Conservation (phyloP, 2,113 vertebrate species). For the Pyrgilauda ruficollis region DNA sequence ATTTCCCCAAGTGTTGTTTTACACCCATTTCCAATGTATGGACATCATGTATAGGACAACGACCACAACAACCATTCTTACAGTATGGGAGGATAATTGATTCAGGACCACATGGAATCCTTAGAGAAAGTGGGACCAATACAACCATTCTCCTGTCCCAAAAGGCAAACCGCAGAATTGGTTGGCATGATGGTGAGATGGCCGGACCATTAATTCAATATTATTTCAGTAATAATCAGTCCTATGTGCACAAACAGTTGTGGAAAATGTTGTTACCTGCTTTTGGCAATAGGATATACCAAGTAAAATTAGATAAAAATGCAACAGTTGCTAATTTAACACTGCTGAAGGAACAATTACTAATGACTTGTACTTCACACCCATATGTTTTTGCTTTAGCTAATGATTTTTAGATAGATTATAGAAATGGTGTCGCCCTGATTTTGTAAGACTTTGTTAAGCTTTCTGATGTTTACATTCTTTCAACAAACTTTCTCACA, state of each 20-base stretch:
- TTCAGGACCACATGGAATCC: too few species aligned
- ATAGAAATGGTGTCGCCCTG: too few species aligned
- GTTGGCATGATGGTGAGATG: too few species aligned
- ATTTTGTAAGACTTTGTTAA: too few species aligned
- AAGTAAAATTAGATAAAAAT: background rate
- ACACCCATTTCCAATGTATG: too few species aligned
- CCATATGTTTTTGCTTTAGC: background rate
- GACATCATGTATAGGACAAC: too few species aligned
- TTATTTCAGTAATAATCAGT: background rate
- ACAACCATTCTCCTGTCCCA: background rate
- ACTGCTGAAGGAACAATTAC: background rate
- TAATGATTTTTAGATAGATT: background rate
- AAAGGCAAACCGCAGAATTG: background rate
- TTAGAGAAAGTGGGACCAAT: background rate
- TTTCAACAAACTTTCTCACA: too few species aligned
- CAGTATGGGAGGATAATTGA: background rate
- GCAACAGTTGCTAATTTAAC: background rate
- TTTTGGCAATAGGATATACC: too few species aligned
- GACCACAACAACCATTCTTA: too few species aligned
- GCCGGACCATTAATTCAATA: background rate
- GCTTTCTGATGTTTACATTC: too few species aligned
- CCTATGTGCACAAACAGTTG: background rate
- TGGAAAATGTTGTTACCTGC: too few species aligned
- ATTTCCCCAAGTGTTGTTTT: too few species aligned
- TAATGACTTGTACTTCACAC: background rate